Conservation (phyloP, 1,140 invertebrate genomes). For the Euwallacea similis region DNA sequence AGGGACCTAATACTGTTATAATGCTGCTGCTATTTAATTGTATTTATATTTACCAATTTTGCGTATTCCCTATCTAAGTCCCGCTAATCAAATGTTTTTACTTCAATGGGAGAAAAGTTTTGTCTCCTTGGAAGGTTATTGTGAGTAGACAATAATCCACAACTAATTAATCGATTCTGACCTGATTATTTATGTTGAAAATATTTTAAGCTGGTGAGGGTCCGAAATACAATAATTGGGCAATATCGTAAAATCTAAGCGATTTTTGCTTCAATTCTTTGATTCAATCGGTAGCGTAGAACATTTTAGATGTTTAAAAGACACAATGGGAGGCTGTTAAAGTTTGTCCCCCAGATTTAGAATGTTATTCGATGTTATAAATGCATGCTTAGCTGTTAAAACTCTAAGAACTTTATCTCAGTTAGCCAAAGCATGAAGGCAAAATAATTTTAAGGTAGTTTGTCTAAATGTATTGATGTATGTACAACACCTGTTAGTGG, state of each 20-base stretch:
- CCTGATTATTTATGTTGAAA: constrained; percentile 45
- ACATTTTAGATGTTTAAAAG: neutral
- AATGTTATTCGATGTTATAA: constrained; percentile 1
- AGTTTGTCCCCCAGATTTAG: neutral
- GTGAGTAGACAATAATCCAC: constrained; percentile 57
- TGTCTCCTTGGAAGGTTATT: constrained; percentile 54
- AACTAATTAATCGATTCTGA: constrained; percentile 45
- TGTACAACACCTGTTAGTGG: constrained; percentile 41
- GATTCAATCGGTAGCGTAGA: neutral
- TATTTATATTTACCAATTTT: constrained; percentile 30
- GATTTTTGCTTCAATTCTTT: constrained; percentile 32
- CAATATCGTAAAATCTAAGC: constrained; percentile 37
- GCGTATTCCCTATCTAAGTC: constrained; percentile 31
- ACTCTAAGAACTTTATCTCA: constrained; percentile 38
- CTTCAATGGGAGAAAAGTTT: constrained; percentile 39
- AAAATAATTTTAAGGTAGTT: constrained; percentile 20
- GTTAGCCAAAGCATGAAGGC: constrained; percentile 27
- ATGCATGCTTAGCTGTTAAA: constrained; percentile 45
- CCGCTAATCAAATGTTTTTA: constrained; percentile 42
- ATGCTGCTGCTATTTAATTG: neutral
- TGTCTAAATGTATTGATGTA: constrained; percentile 44
- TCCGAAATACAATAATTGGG: constrained; percentile 52
- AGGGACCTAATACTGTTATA: constrained; percentile 40
- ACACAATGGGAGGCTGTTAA: neutral
- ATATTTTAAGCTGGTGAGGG: constrained; percentile 54